Evolutionary conservation across 1,140 invertebrate species (phyloP), one percentile per base, ranked within the genome.

Genomic region (Drosophila arizonae): DNA sequence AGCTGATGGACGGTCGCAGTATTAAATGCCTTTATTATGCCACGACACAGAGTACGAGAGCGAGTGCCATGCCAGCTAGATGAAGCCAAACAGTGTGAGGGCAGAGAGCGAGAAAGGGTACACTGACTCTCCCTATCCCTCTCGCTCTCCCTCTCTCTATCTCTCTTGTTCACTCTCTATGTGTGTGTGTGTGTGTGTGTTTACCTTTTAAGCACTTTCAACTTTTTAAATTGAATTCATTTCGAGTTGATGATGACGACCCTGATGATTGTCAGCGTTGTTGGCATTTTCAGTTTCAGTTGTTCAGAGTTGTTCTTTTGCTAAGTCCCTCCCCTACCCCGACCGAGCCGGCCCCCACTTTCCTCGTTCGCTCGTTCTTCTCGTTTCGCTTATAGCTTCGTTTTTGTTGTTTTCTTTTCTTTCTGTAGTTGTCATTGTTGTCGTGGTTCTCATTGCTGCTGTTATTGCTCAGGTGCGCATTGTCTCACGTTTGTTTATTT

Each of bases 401-500:
- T 50, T 50, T 10, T 50, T 24, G 5, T 46, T 66, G 36, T 45
- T 45, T 45, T 45, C 15, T 45, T 45, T 45, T 45, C 15, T 45
- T 41, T 41, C 54, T 61, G 36, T 33, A 26, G 8, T 11, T 45
- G 60, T 71, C 73, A 51, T 61, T 51, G 57, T 63, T 76, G 68
- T 58, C 54, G 50, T 55, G 62, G 17, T 48, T 54, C 36, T 68
- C 17, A 48, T 64, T 58, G 54, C 36, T 46, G 61, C 41, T 61
- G 56, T 58, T 70, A 62, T 76, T 67, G 56, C 79, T 79, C 84
- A 79, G 82, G 56, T 87, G 82, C 43, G 77, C 82, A 87, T 87
- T 88, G 82, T 87, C 82, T 87, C 82, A 87, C 82, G 82, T 87
- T 88, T 87, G 79, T 88, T 87, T 87, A 81, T 81, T 86, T 86